Conservation (phyloP, 2,888 invertebrate species). For the Linnaemya tessellans region DNA sequence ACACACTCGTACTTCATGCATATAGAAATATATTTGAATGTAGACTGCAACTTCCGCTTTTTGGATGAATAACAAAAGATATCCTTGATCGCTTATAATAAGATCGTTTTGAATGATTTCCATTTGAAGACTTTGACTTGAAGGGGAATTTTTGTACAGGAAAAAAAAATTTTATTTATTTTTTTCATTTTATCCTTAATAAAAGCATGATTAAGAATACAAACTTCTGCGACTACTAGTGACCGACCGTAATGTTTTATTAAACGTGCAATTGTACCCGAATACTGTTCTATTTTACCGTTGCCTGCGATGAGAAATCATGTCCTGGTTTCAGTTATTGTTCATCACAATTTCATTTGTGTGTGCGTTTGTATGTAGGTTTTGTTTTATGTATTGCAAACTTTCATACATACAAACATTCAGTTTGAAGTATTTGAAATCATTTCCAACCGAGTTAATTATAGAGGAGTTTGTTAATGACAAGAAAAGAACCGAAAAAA, state of each 20-base stretch:
- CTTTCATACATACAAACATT: neutral
- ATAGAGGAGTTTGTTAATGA: conserved; percentile 72
- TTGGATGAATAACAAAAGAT: conserved; percentile 71
- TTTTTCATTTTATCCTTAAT: conserved; percentile 10
- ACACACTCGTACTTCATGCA: neutral
- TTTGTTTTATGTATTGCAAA: conserved; percentile 13
- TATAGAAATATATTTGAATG: conserved; percentile 28
- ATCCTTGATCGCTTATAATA: conserved; percentile 73
- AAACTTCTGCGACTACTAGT: conserved; percentile 52
- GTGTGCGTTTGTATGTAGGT: neutral
- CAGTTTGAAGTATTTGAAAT: conserved; percentile 63
- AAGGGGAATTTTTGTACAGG: conserved; percentile 55
- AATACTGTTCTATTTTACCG: conserved; percentile 57
- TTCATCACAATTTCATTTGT: conserved; percentile 22
- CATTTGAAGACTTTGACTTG: conserved; percentile 63
- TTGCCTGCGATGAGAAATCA: conserved; percentile 62
- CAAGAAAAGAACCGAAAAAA: conserved; percentile 53
- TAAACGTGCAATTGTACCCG: neutral
- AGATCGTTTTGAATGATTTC: conserved; percentile 72
- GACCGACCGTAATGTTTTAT: conserved; percentile 61
- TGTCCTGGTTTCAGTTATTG: conserved; percentile 61
- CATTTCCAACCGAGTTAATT: conserved; percentile 76
- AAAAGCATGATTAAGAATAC: conserved; percentile 11
- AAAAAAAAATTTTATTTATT: neutral
- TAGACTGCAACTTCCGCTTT: conserved; percentile 74